Evolutionary conservation across 2,888 invertebrate genomes (phyloP).

Genomic region (Chaetogeoica ovagalla): DNA sequence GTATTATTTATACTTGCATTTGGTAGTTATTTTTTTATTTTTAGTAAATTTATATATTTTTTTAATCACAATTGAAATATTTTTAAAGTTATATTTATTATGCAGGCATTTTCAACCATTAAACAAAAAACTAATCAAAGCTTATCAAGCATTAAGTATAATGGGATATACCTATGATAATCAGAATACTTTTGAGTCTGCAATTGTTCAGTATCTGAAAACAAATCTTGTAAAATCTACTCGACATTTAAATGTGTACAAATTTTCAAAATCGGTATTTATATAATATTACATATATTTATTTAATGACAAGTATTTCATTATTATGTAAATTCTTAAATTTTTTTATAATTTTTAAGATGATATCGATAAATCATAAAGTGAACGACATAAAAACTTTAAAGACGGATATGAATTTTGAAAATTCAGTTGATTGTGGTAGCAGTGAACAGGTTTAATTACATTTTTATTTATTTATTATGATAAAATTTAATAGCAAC

Average conservation of each 20-base stretch:
- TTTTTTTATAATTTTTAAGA: neutral
- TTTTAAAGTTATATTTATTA: neutral
- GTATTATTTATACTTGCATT: neutral
- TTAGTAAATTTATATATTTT: too few species aligned
- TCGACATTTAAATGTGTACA: constrained; percentile 34
- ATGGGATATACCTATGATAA: constrained; percentile 34
- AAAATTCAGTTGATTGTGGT: neutral
- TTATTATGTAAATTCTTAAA: neutral
- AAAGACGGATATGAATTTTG: neutral
- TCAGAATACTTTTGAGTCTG: constrained; percentile 29
- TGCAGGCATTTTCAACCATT: constrained; percentile 22
- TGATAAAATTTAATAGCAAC: too few species aligned
- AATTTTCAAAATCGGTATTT: constrained; percentile 19
- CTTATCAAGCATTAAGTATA: constrained; percentile 33
- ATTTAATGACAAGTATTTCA: neutral
- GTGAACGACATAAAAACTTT: too few species aligned
- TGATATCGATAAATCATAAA: neutral
- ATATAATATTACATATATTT: neutral
- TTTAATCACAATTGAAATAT: too few species aligned
- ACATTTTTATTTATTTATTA: too few species aligned
- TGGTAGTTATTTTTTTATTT: neutral
- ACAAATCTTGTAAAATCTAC: constrained; percentile 41
- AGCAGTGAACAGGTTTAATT: neutral
- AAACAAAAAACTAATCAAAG: neutral
- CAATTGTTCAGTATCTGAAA: constrained; percentile 28